phyloP scores from a whole-genome alignment of 1,140 invertebrate species.

The Hestina assimilis region DNA sequence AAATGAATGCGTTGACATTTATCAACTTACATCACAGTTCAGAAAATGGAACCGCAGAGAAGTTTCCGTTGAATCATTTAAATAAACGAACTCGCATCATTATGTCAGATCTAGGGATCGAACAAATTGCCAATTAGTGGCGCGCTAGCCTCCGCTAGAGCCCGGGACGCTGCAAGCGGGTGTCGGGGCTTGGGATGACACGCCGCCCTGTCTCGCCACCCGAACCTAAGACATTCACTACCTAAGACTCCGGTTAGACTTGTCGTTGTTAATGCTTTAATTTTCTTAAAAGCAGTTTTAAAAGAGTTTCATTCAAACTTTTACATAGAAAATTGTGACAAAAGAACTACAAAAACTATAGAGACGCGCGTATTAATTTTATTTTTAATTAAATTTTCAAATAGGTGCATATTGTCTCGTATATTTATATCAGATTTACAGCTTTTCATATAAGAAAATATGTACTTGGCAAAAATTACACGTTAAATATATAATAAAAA shows the following conservation, averaged over 20 bases:
- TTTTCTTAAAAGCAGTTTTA: slow-evolving; percentile 75
- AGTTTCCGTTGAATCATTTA: slow-evolving; percentile 76
- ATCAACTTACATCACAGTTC: slow-evolving; percentile 13
- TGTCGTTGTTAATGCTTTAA: slow-evolving; percentile 70
- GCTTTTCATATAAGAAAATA: background rate
- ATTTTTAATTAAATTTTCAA: background rate
- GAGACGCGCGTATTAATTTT: slow-evolving; percentile 35
- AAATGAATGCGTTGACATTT: slow-evolving; percentile 16
- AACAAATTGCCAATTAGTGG: slow-evolving; percentile 77
- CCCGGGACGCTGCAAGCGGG: slow-evolving; percentile 23
- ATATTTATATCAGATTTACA: too few relatives aligned
- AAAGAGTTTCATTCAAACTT: slow-evolving; percentile 75
- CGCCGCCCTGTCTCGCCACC: slow-evolving; percentile 4
- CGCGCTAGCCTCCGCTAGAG: slow-evolving; percentile 46
- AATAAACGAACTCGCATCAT: slow-evolving; percentile 77
- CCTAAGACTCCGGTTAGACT: slow-evolving; percentile 37
- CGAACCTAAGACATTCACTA: slow-evolving; percentile 21
- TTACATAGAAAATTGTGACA: slow-evolving; percentile 64
- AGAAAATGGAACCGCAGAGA: slow-evolving; percentile 25
- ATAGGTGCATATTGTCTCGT: too few relatives aligned
- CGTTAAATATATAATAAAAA: background rate
- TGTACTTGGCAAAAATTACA: too few relatives aligned
- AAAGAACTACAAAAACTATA: slow-evolving; percentile 38
- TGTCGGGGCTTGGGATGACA: slow-evolving; percentile 20
- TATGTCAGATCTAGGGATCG: slow-evolving; percentile 76